Evolutionary conservation across 2,888 invertebrate species (phyloP).

Genomic region (Drosophila neotestacea): DNA sequence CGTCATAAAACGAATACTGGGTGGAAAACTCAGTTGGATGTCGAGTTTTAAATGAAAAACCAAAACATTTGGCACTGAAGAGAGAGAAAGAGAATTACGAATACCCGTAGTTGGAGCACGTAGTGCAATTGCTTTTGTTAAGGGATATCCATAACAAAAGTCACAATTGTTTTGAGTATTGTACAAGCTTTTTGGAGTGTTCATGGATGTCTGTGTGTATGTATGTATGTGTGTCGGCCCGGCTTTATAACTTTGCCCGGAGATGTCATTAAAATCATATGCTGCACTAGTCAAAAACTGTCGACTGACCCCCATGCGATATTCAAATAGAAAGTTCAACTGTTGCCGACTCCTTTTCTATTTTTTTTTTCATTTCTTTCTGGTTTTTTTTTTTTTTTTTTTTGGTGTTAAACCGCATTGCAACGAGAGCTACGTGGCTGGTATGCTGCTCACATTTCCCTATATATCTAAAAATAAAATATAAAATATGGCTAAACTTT

Average conservation of each 20-base stretch:
- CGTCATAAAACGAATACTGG: constrained; percentile 4
- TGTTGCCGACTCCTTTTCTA: constrained; percentile 20
- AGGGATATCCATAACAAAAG: constrained; percentile 43
- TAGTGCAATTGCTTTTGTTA: constrained; percentile 37
- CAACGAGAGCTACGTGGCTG: constrained; percentile 20
- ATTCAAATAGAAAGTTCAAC: constrained; percentile 40
- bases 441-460: constrained; percentile 43
- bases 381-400: background rate
- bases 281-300: constrained; percentile 66
- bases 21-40: constrained; percentile 8
- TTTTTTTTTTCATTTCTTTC: background rate
- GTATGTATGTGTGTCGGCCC: constrained; percentile 14
- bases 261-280: constrained; percentile 76
- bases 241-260: constrained; percentile 10
- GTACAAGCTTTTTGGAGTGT: constrained; percentile 37
- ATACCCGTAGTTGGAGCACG: constrained; percentile 13
- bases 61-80: constrained; percentile 12
- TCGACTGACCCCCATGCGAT: constrained; percentile 13
- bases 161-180: constrained; percentile 55
- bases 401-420: constrained; percentile 21
- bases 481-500: too few species aligned
- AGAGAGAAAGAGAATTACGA: background rate
- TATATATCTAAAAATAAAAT: constrained; percentile 9
- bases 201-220: constrained; percentile 11
- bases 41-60: constrained; percentile 30